Percentiles rank a stretch among this genome's conserved stretches.
These are phyloP conservation scores for Coranthus polyacanthus DNA, from an alignment of 2,797 vertebrate species.

Conservation along the genomic window DNA sequence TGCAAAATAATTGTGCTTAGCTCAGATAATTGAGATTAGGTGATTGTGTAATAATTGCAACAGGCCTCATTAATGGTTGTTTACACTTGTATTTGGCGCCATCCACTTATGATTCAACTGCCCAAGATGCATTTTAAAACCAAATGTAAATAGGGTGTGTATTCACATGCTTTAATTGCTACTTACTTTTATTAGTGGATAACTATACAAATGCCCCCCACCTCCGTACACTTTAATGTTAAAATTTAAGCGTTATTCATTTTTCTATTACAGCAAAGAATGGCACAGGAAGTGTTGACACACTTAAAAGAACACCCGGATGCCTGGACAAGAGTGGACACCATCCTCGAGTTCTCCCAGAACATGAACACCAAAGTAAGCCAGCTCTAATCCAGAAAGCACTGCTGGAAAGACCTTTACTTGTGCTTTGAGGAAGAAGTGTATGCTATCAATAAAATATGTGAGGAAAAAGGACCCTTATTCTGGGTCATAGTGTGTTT, in stretches of 20 bases:
- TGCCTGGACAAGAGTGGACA: slow-evolving; percentile 99
- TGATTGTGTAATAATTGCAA: too few relatives aligned
- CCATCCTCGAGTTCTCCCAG: slow-evolving; percentile 99
- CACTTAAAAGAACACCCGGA: slow-evolving; percentile 99
- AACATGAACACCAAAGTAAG: slow-evolving; percentile 99
- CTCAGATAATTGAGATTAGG: too few relatives aligned
- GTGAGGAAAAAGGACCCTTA: neutral
- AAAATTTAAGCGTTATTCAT: slow-evolving; percentile 19
- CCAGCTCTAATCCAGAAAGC: slow-evolving; percentile 44
- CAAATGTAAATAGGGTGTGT: too few relatives aligned
- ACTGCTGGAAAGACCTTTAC: slow-evolving; percentile 79
- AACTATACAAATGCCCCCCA: too few relatives aligned
- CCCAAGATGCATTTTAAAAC: too few relatives aligned
- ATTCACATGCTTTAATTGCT: too few relatives aligned
- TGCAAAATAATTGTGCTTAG: too few relatives aligned
- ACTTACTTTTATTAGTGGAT: too few relatives aligned
- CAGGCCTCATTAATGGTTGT: too few relatives aligned
- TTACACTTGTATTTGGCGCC: too few relatives aligned
- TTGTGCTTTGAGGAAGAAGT: slow-evolving; percentile 93
- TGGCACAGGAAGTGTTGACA: slow-evolving; percentile 99
- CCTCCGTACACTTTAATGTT: neutral
- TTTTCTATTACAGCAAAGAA: slow-evolving; percentile 92
- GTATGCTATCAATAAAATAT: slow-evolving; percentile 24
- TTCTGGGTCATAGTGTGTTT: slow-evolving; percentile 11
- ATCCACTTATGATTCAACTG: too few relatives aligned